Evolutionary conservation across 2,797 vertebrate species (phyloP).

Genomic region (Macropus fuliginosus): DNA sequence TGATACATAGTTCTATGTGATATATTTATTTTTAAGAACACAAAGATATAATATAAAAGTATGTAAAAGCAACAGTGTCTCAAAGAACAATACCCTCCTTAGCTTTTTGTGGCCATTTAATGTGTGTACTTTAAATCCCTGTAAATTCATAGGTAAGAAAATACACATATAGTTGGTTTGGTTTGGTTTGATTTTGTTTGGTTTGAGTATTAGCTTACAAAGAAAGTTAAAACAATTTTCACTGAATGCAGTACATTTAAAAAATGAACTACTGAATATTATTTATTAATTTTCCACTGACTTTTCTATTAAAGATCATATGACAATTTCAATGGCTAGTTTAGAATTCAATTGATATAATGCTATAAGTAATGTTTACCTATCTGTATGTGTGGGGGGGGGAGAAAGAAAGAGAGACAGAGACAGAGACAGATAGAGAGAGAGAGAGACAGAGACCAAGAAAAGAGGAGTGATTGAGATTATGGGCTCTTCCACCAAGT

Average conservation of each 20-base stretch:
- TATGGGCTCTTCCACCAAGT: constrained; percentile 33
- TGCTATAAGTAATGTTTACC: constrained; percentile 43
- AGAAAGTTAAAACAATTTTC: constrained; percentile 54
- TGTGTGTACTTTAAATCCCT: constrained; percentile 32
- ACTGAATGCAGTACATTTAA: background rate
- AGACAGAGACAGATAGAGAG: background rate
- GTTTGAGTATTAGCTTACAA: constrained; percentile 45
- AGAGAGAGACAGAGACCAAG: too few species aligned
- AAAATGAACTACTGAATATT: constrained; percentile 61
- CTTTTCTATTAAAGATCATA: constrained; percentile 68
- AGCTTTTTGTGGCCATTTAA: background rate
- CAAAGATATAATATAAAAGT: constrained; percentile 10
- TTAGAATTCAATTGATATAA: constrained; percentile 79
- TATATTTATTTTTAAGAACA: background rate
- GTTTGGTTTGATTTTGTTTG: too few species aligned
- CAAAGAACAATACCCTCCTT: background rate
- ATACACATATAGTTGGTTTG: background rate
- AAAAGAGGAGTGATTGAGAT: background rate
- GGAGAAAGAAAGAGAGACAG: background rate
- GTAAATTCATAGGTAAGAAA: constrained; percentile 48
- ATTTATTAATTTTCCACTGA: constrained; percentile 73
- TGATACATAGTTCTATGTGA: background rate
- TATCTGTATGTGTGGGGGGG: background rate
- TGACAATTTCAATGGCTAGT: constrained; percentile 70
- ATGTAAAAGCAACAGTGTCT: background rate